Conservation (phyloP, 2,888 invertebrate species). For the Rhyacophila evoluta region DNA sequence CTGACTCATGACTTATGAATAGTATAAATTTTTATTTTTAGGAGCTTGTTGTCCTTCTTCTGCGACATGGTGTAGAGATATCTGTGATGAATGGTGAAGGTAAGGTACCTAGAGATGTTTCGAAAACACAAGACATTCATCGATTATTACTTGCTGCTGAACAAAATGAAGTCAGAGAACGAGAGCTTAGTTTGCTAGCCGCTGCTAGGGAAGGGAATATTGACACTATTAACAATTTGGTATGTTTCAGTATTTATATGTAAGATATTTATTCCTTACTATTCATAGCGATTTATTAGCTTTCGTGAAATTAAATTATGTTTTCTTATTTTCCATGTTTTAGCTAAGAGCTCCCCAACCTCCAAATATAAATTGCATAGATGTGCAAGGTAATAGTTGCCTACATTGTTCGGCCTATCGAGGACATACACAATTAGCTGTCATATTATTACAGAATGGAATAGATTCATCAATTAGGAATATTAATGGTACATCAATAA, state of each 20-base stretch:
- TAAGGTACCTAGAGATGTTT: conserved; percentile 70
- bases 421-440: conserved; percentile 74
- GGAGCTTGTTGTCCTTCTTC: conserved; percentile 73
- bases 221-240: conserved; percentile 70
- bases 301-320: no score
- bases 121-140: conserved; percentile 69
- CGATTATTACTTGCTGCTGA: conserved; percentile 73
- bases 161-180: conserved; percentile 68
- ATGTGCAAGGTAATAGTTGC: conserved; percentile 75
- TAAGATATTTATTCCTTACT: no score
- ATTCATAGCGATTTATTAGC: no score
- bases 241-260: conserved; percentile 58
- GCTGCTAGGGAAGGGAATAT: conserved; percentile 74
- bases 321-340: conserved; percentile 54
- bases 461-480: conserved; percentile 74
- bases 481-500: conserved; percentile 67
- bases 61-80: conserved; percentile 74
- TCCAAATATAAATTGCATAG: conserved; percentile 75
- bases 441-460: conserved; percentile 75
- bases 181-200: conserved; percentile 70
- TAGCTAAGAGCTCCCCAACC: conserved; percentile 71
- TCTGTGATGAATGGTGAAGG: conserved; percentile 76
- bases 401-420: conserved; percentile 76
- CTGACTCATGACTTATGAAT: no score
- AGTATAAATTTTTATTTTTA: conserved; percentile 57